Base-by-base conservation (phyloP, 2,113 vertebrate species). In the Tenrec ecaudatus region DNA sequence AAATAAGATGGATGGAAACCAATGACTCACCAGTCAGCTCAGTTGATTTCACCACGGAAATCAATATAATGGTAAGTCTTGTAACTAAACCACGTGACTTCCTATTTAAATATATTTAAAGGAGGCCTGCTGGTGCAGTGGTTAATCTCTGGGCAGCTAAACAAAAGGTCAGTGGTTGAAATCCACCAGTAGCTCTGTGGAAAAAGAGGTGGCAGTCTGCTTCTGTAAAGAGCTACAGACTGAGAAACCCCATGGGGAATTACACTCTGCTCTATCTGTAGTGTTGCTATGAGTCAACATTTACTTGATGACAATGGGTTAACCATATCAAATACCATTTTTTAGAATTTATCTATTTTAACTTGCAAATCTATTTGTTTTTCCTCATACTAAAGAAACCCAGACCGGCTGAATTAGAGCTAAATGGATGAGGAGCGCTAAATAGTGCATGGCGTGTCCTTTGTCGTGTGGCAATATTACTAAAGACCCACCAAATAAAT, bases 381-480 rank as follows among this genome's bases (percentile, higher is more conserved):
- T 79, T 60, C 83, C 22, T 84, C 33, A n/a, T 89, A n/a, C 27
- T 79, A 93, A 85, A 94, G 47, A 86, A 86, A 79, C 20, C 17
- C 84, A 25, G 31, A 77, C 66, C 29, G 53, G 20, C 25, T 66
- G 38, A 92, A 36, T 1, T 60, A 73, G 64, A 20, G 47, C 12
- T 73, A 88, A 82, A 4, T 82, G 11, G 38, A 40, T 69, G 25
- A 90, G 4, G 20, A 82, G 36, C 43, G 66, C 40, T 84, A 86
- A 86, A 78, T 47, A 84, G n/a, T 9, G 83, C 29, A 53, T 33
- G 27, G 11, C 78, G 87, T 83, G 8, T 57, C 71, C 69, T 75
- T 86, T 86, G 66, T 57, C 80, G 80, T 6, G 62, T 33, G 14
- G 29, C 80, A 95, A 23, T 71, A 57, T 20, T 58, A 71, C 38